These are phyloP conservation scores for Druon quercuslanigerum DNA, from an alignment of 1,140 invertebrate genomes.

Conservation along the genomic window DNA sequence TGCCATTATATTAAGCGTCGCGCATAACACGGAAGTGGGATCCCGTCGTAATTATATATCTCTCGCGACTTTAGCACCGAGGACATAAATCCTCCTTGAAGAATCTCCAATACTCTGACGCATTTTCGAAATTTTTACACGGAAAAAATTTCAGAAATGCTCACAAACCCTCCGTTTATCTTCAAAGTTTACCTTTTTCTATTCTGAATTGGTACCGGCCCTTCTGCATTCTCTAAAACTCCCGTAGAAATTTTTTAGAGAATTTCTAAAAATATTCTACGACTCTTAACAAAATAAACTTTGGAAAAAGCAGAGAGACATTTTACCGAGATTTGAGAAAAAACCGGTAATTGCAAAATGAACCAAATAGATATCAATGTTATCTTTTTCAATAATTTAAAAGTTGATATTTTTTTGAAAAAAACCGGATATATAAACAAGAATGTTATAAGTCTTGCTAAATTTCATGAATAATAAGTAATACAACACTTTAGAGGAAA, in stretches of 20 bases:
- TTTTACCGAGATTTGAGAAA: neutral
- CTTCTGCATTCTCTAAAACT: neutral
- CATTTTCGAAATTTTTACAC: slow-evolving; percentile 6
- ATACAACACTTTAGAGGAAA: too few species aligned
- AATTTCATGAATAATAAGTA: too few species aligned
- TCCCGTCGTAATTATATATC: slow-evolving; percentile 23
- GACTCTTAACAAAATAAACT: neutral
- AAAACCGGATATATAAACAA: too few species aligned
- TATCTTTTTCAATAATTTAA: too few species aligned
- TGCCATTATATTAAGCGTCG: slow-evolving; percentile 26
- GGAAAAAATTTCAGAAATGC: neutral
- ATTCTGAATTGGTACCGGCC: too few species aligned
- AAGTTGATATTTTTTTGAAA: too few species aligned
- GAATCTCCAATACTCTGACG: slow-evolving; percentile 5
- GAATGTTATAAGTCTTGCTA: too few species aligned
- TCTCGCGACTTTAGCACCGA: neutral
- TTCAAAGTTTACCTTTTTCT: neutral
- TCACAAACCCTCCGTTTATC: neutral
- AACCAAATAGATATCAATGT: too few species aligned
- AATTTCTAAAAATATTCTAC: neutral
- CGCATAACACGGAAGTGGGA: slow-evolving; percentile 18
- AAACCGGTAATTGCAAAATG: too few species aligned
- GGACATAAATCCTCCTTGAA: neutral
- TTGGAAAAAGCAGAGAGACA: neutral
- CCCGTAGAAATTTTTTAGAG: neutral